Conservation (phyloP, 2,888 invertebrate species). For the Aromia moschata region DNA sequence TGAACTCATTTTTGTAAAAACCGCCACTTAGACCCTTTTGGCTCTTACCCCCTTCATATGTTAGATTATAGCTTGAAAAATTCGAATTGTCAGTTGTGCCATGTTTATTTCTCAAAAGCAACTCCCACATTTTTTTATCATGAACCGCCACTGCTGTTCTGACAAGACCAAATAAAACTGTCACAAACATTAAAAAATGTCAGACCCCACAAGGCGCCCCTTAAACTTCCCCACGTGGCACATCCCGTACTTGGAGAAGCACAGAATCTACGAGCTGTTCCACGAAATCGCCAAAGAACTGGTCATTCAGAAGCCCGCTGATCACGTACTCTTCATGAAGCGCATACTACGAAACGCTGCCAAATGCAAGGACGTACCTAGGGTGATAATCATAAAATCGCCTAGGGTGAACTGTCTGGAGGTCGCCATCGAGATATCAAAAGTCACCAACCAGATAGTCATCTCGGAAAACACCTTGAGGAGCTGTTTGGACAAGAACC, state of each 20-base stretch:
- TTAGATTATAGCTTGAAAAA: too few relatives aligned
- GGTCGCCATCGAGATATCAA: constrained; percentile 54
- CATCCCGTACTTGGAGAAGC: constrained; percentile 72
- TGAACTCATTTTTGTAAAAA: too few relatives aligned
- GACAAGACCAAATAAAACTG: neutral
- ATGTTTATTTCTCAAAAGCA: too few relatives aligned
- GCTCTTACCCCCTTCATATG: too few relatives aligned
- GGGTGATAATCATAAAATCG: constrained; percentile 68
- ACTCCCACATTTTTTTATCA: too few relatives aligned
- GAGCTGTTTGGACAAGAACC: constrained; percentile 27
- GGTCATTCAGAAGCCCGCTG: constrained; percentile 68
- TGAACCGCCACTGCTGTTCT: too few relatives aligned
- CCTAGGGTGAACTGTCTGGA: constrained; percentile 62
- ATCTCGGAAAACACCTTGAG: constrained; percentile 41
- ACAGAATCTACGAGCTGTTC: constrained; percentile 72
- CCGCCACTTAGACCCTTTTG: too few relatives aligned
- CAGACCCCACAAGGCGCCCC: constrained; percentile 56
- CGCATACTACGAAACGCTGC: constrained; percentile 65
- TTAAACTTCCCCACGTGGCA: constrained; percentile 64
- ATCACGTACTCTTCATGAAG: constrained; percentile 72
- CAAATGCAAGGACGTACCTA: constrained; percentile 64
- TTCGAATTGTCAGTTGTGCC: too few relatives aligned
- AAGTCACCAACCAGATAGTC: constrained; percentile 52
- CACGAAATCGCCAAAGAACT: constrained; percentile 71
- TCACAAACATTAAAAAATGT: constrained; percentile 44